Conservation (phyloP, 2,888 invertebrate species). For the Venusia cambrica region DNA sequence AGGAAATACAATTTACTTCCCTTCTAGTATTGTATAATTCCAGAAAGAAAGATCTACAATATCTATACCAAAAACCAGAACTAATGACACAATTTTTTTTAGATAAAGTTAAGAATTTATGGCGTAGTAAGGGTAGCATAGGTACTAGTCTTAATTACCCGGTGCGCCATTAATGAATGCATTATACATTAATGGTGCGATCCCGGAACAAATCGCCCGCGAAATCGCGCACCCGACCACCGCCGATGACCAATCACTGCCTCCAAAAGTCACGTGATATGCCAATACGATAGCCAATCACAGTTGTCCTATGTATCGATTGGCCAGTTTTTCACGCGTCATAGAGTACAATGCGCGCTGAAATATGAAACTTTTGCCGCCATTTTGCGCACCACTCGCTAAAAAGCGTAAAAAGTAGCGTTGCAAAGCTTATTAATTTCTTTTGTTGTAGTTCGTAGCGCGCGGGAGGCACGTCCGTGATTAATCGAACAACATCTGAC, state of each 20-base stretch:
- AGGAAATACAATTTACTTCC: too few species aligned
- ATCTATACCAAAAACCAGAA: too few species aligned
- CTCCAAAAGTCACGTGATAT: constrained; percentile 14
- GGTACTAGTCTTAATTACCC: too few species aligned
- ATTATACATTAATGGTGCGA: constrained; percentile 43
- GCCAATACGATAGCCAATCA: constrained; percentile 35
- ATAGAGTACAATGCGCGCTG: constrained; percentile 56
- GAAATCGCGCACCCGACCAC: constrained; percentile 46
- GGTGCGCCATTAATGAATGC: constrained; percentile 42
- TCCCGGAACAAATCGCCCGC: constrained; percentile 64
- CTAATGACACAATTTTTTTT: too few species aligned
- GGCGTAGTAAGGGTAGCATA: too few species aligned
- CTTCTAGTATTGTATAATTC: too few species aligned
- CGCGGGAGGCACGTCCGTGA: constrained; percentile 7
- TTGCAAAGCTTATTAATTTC: constrained; percentile 13
- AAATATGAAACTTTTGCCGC: constrained; percentile 51
- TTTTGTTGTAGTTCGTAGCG: constrained; percentile 5
- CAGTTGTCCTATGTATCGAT: constrained; percentile 29
- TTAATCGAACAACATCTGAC: constrained; percentile 8
- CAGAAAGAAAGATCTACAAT: too few species aligned
- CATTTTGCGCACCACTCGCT: constrained; percentile 34
- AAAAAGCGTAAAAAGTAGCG: constrained; percentile 27
- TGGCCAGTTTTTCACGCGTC: constrained; percentile 47
- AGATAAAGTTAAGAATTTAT: too few species aligned
- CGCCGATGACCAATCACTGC: constrained; percentile 32